These are phyloP conservation scores for Argentina silus DNA, from an alignment of 2,797 vertebrate species.

Conservation along the genomic window DNA sequence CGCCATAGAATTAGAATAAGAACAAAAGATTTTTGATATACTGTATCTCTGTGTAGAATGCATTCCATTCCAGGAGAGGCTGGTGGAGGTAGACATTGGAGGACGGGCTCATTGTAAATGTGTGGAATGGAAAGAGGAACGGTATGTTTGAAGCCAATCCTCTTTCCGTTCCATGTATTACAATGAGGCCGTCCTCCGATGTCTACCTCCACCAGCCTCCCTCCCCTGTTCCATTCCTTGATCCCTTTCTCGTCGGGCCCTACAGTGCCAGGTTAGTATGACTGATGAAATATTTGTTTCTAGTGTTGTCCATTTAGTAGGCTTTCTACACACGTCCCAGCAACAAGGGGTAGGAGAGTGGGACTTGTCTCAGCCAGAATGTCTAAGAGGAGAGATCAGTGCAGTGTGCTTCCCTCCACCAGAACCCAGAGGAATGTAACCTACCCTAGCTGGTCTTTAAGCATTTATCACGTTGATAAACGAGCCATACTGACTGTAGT, in stretches of 20 bases:
- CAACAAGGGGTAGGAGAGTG: not conserved
- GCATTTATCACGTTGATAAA: conserved; percentile 5
- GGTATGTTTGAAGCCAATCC: not conserved
- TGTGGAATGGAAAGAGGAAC: not conserved
- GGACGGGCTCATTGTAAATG: too few relatives aligned
- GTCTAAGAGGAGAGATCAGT: not conserved
- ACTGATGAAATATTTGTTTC: not conserved
- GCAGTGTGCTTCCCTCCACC: not conserved
- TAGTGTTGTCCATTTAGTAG: too few relatives aligned
- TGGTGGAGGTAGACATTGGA: too few relatives aligned
- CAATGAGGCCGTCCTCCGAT: too few relatives aligned
- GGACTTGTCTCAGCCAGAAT: not conserved
- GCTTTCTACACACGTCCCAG: not conserved
- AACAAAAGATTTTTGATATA: too few relatives aligned
- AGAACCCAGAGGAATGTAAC: conserved; percentile 7
- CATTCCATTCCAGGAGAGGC: too few relatives aligned
- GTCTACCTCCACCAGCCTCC: too few relatives aligned
- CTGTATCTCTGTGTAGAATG: too few relatives aligned
- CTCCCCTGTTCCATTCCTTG: too few relatives aligned
- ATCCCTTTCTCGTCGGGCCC: too few relatives aligned
- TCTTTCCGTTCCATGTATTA: not conserved
- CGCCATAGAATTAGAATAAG: too few relatives aligned
- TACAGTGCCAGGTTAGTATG: not conserved
- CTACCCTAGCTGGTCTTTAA: conserved; percentile 13
- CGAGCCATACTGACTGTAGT: not conserved